phyloP scores from a whole-genome alignment of 2,888 invertebrate species.

The Drosophila ustulata region DNA sequence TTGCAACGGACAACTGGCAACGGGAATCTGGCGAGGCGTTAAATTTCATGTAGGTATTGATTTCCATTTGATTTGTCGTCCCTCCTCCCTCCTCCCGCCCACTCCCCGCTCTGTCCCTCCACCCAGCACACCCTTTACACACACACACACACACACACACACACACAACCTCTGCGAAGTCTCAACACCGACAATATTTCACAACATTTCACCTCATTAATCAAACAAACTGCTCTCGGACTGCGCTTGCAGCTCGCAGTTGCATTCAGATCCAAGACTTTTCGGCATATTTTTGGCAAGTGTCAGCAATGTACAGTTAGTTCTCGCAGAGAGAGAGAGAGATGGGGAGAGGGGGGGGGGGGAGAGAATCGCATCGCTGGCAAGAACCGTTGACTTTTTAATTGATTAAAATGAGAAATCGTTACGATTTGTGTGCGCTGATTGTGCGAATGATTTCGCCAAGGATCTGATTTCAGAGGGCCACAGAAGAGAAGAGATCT shows the following conservation, averaged over 20 bases:
- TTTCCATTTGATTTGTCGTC: conserved; percentile 75
- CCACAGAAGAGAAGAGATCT: not conserved
- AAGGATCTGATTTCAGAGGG: conserved; percentile 83
- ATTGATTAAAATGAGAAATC: conserved; percentile 85
- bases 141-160: not conserved
- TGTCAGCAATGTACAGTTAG: conserved; percentile 75
- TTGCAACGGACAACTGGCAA: conserved; percentile 8
- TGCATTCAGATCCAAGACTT: conserved; percentile 26
- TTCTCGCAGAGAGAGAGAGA: conserved; percentile 25
- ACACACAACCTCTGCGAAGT: not conserved
- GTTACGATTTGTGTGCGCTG: conserved; percentile 82
- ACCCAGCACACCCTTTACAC: not conserved
- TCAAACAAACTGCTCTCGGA: conserved; percentile 73
- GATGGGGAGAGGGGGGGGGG: conserved; percentile 30
- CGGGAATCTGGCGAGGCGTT: conserved; percentile 59
- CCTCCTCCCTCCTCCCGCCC: not conserved
- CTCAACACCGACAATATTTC: conserved; percentile 73
- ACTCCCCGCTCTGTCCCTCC: not conserved
- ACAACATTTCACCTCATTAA: conserved; percentile 84
- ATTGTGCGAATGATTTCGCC: conserved; percentile 70
- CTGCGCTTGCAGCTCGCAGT: conserved; percentile 10
- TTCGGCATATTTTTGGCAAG: conserved; percentile 75
- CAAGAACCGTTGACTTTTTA: conserved; percentile 83
- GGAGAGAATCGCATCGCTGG: conserved; percentile 34
- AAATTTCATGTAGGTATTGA: conserved; percentile 76